These are phyloP conservation scores for Schizopygopsis pylzovi DNA, from an alignment of 2,797 vertebrate species.

Conservation along the genomic window DNA sequence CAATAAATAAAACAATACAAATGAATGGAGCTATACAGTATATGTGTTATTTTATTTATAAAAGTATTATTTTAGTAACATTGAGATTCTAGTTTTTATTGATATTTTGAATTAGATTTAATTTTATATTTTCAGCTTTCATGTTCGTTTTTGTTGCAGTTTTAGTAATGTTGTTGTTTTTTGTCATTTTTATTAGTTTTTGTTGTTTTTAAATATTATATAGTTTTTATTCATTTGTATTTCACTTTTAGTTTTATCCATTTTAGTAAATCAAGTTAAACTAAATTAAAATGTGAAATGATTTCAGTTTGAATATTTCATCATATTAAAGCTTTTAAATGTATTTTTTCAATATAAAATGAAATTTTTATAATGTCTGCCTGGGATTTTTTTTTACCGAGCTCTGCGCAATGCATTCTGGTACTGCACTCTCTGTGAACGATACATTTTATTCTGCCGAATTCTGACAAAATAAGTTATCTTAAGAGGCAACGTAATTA, in stretches of 20 bases:
- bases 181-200: background rate
- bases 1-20: background rate
- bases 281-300: background rate
- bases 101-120: background rate
- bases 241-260: background rate
- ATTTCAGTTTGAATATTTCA: background rate
- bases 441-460: background rate
- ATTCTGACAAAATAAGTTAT: background rate
- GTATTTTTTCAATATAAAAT: background rate
- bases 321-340: background rate
- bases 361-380: background rate
- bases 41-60: background rate
- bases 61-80: background rate
- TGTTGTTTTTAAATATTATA: background rate
- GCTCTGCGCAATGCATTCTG: background rate
- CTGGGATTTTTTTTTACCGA: background rate
- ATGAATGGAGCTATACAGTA: background rate
- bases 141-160: background rate
- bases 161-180: too few relatives aligned
- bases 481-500: background rate
- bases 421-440: background rate
- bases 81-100: background rate
- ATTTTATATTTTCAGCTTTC: background rate
- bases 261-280: background rate
- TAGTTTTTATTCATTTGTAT: background rate